These are phyloP conservation scores for Stratiomys singularior DNA, from an alignment of 2,888 invertebrate species.

Conservation along the genomic window DNA sequence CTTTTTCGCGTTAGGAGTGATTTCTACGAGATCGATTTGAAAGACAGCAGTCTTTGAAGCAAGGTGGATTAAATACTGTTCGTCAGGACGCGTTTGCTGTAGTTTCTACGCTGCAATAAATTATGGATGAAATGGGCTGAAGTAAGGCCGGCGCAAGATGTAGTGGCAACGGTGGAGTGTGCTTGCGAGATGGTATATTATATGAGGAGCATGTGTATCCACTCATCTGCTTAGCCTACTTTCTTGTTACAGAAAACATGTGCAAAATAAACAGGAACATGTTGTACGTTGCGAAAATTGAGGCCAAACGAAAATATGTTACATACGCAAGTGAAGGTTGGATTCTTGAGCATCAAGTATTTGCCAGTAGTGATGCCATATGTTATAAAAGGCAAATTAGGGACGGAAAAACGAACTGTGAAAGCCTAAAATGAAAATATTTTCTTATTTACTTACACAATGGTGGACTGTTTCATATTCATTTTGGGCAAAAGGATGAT, in stretches of 20 bases:
- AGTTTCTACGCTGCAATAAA: slow-evolving; percentile 3
- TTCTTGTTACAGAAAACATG: neutral
- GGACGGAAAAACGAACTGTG: no score
- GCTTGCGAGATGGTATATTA: neutral
- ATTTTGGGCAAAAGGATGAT: no score
- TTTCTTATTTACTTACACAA: no score
- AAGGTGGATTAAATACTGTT: neutral
- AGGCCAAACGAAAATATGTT: neutral
- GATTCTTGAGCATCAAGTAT: no score
- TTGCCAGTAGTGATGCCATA: no score
- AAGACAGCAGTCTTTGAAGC: neutral
- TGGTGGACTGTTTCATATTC: no score
- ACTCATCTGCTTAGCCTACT: neutral
- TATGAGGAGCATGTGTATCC: neutral
- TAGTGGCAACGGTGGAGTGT: neutral
- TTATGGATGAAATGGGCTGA: slow-evolving; percentile 37
- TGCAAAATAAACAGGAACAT: neutral
- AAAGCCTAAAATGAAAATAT: no score
- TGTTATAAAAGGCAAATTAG: no score
- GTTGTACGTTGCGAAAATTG: neutral
- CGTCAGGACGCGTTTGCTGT: neutral
- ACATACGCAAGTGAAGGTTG: no score
- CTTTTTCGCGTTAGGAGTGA: no score
- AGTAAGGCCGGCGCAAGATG: neutral
- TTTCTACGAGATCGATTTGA: slow-evolving; percentile 9